Base-by-base conservation (phyloP, 1,140 invertebrate species). In the Temnothorax longispinosus region DNA sequence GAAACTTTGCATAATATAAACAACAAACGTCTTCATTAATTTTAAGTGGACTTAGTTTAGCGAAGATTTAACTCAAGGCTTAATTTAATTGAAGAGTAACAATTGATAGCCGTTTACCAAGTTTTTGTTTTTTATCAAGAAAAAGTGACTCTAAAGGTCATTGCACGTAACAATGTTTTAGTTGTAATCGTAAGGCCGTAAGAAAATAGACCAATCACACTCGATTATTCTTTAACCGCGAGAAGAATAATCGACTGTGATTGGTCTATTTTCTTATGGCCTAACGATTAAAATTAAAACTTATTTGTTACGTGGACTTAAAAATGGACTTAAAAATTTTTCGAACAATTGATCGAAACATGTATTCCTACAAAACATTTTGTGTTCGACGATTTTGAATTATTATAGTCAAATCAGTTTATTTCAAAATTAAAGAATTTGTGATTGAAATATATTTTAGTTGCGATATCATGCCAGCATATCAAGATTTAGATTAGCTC, bases 11-110 rank as follows among this genome's bases (percentile, higher is more conserved):
- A 21, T n/a, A 44, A 27, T 58, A 7, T 76, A 56, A 75, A 41
- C 18, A 76, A 44, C 15, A 75, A 75, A 60, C 8, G 58, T 58
- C 54, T 41, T 10, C 7, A 58, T 58, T 76, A 76, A 44, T 10
- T 60, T 76, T 60, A 44, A 44, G 21, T 41, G 11, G 7, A 76
- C 10, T 76, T 58, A 44, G 6, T 44, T 35, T 75, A 13, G 4
- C 35, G 6, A 18, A 10, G 35, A 32, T 76, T 58, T 18, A 76
- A 76, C 18, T 76, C 7, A 52, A 32, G n/a, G n/a, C 18, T 76
- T 60, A 75, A 56, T 38, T 58, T 58, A 58, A 44, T 76, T 60
- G 21, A 32, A 32, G 38, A 11, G 8, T 60, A 44, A 76, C 13
- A 41, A 76, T 32, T 41, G 10, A 76, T 27, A 7, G 7, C 27